Percentiles rank a stretch among this genome's conserved stretches.
Evolutionary conservation across 2,113 vertebrate genomes (phyloP).

Genomic region (Cervus canadensis): DNA sequence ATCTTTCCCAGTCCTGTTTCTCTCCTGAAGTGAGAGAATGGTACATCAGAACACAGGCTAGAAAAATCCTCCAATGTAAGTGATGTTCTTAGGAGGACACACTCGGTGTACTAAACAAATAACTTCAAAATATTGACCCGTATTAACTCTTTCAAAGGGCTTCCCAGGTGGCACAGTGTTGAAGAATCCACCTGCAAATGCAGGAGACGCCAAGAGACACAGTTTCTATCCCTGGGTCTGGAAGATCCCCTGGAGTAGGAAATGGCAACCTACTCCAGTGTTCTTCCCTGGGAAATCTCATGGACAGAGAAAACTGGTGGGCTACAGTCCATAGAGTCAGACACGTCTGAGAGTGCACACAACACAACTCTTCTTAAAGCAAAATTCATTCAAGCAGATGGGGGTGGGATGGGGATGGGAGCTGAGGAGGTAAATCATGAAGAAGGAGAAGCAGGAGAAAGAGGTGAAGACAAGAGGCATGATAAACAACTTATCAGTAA

Average conservation of each 20-base stretch:
- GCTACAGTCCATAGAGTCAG: neutral
- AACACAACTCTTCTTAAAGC: neutral
- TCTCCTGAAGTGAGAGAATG: slow-evolving; percentile 29
- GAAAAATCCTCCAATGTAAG: slow-evolving; percentile 15
- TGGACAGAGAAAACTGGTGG: neutral
- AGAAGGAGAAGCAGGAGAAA: neutral
- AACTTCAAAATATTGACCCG: neutral
- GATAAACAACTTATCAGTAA: neutral
- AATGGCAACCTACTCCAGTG: neutral
- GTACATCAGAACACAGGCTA: neutral
- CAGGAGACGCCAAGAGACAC: neutral
- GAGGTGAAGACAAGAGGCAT: neutral
- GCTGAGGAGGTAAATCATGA: neutral
- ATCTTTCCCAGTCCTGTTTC: slow-evolving; percentile 34
- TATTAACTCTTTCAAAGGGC: neutral
- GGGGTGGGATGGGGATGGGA: neutral
- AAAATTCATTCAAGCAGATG: neutral
- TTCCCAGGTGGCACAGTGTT: neutral
- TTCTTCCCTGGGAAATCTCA: neutral
- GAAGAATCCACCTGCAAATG: neutral
- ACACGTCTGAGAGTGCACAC: neutral
- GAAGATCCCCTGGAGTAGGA: neutral
- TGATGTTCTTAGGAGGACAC: neutral
- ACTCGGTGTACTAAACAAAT: neutral
- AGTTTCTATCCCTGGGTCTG: neutral